Evolutionary conservation across 2,797 vertebrate genomes (phyloP).

Genomic region (Eleutherodactylus coqui): DNA sequence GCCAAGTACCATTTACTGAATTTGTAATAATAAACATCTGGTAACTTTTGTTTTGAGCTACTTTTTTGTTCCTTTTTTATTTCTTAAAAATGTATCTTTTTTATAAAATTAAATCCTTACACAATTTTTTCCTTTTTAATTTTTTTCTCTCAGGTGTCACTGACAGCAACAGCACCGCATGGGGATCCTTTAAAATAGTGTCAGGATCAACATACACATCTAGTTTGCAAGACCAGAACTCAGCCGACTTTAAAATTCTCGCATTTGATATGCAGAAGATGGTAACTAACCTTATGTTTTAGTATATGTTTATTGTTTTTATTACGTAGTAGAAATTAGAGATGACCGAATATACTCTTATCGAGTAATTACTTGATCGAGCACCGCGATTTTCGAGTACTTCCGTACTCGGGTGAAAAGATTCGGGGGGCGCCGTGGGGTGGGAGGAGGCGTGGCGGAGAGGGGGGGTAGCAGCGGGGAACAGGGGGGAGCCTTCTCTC

Average conservation of each 20-base stretch:
- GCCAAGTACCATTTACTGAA: too few relatives aligned
- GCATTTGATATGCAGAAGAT: conserved; percentile 78
- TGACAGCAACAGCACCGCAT: conserved; percentile 21
- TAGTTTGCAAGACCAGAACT: conserved; percentile 72
- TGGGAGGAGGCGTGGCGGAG: too few relatives aligned
- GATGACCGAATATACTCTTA: too few relatives aligned
- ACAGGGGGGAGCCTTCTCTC: too few relatives aligned
- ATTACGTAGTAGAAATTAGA: too few relatives aligned
- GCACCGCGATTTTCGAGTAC: too few relatives aligned
- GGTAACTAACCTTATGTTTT: conserved; percentile 68
- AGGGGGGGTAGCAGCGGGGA: too few relatives aligned
- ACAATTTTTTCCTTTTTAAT: neutral
- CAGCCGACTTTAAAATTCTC: conserved; percentile 77
- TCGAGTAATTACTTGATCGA: too few relatives aligned
- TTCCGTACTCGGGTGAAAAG: too few relatives aligned
- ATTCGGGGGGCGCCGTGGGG: too few relatives aligned
- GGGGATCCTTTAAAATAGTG: conserved; percentile 73
- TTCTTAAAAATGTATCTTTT: neutral
- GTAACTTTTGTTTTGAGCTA: neutral
- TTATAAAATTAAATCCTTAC: neutral
- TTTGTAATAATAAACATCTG: too few relatives aligned
- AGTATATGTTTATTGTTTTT: too few relatives aligned
- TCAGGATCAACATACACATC: conserved; percentile 72
- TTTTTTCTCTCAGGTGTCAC: neutral
- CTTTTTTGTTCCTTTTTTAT: neutral